Percentiles rank a stretch among this genome's conserved stretches.
Conservation (phyloP, 1,140 invertebrate species). For the Cheumatopsyche charites region DNA sequence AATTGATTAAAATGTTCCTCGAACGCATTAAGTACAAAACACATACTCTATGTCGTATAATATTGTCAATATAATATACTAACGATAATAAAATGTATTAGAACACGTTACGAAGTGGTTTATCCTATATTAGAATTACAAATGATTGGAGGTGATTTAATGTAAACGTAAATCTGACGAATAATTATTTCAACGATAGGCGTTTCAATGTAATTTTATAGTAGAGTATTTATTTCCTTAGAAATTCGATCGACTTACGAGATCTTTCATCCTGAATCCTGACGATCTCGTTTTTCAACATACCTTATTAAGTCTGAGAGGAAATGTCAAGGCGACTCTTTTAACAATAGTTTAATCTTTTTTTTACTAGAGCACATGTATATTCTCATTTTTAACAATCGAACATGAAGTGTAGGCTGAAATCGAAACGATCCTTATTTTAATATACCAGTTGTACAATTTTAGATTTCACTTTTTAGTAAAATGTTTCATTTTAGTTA, state of each 20-base stretch:
- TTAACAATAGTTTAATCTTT: slow-evolving; percentile 16
- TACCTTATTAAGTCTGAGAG: slow-evolving; percentile 7
- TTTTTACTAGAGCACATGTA: not conserved
- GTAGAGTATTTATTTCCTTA: slow-evolving; percentile 3
- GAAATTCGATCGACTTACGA: not conserved
- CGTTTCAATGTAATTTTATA: not conserved
- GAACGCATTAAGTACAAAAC: not conserved
- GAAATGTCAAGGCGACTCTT: slow-evolving; percentile 19
- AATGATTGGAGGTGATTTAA: slow-evolving; percentile 9
- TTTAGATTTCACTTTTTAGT: too few relatives aligned
- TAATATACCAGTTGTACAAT: too few relatives aligned
- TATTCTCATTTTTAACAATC: slow-evolving; percentile 6
- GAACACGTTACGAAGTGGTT: not conserved
- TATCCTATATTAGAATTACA: not conserved
- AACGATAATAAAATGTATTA: slow-evolving; percentile 12
- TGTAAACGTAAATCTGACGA: not conserved
- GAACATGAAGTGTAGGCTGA: slow-evolving; percentile 5
- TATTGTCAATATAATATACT: not conserved
- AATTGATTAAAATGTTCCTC: slow-evolving; percentile 11
- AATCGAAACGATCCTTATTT: not conserved
- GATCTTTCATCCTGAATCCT: slow-evolving; percentile 26
- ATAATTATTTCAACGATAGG: slow-evolving; percentile 9
- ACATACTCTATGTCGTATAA: not conserved
- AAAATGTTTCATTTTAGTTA: too few relatives aligned
- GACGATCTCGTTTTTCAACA: slow-evolving; percentile 21